phyloP scores from a whole-genome alignment of 2,113 vertebrate genomes.

The Arvicanthis niloticus region DNA sequence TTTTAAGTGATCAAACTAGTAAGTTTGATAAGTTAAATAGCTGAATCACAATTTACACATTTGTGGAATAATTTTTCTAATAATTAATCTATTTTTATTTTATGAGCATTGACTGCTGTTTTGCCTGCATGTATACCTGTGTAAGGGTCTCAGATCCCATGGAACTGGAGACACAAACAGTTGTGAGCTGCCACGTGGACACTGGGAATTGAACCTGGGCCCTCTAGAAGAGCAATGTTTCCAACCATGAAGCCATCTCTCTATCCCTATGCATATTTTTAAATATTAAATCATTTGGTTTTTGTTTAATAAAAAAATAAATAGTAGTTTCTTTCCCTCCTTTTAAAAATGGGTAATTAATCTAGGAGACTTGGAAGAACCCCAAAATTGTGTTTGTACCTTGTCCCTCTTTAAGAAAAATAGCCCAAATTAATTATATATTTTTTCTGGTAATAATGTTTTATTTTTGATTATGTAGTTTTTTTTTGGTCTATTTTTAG shows the following conservation, averaged over 20 bases:
- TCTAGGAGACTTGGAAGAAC: constrained; percentile 25
- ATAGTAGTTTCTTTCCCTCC: background rate
- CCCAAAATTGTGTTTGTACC: background rate
- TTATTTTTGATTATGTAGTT: background rate
- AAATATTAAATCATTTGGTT: constrained; percentile 29
- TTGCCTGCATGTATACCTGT: background rate
- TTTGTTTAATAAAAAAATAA: constrained; percentile 40
- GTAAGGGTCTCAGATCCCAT: background rate
- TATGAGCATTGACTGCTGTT: background rate
- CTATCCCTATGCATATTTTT: background rate
- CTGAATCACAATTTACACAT: constrained; percentile 2
- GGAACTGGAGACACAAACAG: background rate
- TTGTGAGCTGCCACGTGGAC: background rate
- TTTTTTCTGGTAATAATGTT: constrained; percentile 35
- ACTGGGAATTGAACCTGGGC: background rate
- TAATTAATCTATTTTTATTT: background rate
- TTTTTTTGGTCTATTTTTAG: background rate
- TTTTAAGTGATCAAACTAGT: background rate
- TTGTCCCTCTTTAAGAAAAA: constrained; percentile 19
- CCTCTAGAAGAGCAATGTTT: background rate
- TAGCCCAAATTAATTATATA: background rate
- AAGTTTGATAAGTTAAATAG: background rate
- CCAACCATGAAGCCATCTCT: background rate
- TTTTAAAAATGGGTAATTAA: constrained; percentile 28
- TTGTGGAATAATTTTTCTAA: background rate